These are phyloP conservation scores for Pocillopora meandrina DNA, from an alignment of 92 coral and sea anemone species.

Conservation along the genomic window DNA sequence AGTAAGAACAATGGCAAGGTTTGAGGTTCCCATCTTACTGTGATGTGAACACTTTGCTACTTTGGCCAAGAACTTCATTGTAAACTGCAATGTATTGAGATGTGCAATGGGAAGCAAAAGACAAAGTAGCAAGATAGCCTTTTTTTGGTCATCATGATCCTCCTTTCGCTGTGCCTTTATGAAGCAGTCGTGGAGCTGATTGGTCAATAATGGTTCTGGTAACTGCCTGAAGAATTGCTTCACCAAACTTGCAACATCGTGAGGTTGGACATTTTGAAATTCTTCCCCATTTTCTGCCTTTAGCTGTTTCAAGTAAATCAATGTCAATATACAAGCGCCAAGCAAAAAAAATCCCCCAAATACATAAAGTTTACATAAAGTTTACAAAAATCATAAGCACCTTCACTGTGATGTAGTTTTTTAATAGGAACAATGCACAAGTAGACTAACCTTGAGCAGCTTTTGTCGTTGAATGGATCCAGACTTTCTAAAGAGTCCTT, in stretches of 20 bases:
- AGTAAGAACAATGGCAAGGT: constrained; percentile 91
- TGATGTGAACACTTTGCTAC: constrained; percentile 81
- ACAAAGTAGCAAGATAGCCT: constrained; percentile 76
- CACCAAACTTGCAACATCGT: constrained; percentile 94
- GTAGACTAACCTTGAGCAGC: constrained; percentile 69
- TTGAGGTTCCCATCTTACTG: constrained; percentile 93
- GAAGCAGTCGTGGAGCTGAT: constrained; percentile 84
- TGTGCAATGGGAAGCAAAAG: constrained; percentile 84
- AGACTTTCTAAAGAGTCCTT: constrained; percentile 95
- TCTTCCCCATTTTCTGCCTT: constrained; percentile 81
- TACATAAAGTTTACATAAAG: too few relatives aligned
- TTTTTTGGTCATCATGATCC: constrained; percentile 68
- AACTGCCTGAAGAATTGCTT: constrained; percentile 96
- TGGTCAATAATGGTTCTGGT: constrained; percentile 93
- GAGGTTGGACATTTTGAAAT: constrained; percentile 80
- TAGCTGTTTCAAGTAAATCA: constrained; percentile 51
- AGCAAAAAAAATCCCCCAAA: too few relatives aligned
- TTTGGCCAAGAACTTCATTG: constrained; percentile 81
- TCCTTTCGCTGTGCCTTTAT: constrained; percentile 77
- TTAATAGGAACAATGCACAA: too few relatives aligned
- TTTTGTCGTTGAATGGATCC: constrained; percentile 98
- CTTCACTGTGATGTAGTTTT: too few relatives aligned
- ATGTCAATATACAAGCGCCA: too few relatives aligned
- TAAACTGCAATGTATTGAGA: constrained; percentile 83
- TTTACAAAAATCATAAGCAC: too few relatives aligned